phyloP scores from a whole-genome alignment of 2,113 vertebrate species.

The Pheucticus melanocephalus region DNA sequence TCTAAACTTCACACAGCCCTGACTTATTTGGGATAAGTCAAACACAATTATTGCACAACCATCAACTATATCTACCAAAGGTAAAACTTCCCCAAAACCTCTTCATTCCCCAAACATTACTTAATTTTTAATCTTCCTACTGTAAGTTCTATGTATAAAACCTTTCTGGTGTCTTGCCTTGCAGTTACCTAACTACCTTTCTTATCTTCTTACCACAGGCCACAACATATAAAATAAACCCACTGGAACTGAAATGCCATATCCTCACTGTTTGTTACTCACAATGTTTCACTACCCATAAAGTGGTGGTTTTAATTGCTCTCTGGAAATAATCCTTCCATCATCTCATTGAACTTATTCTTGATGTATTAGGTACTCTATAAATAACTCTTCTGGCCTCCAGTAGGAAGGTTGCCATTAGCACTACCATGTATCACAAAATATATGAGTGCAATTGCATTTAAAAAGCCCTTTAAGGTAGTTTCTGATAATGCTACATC shows the following conservation, averaged over 20 bases:
- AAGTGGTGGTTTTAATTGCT: slow-evolving; percentile 63
- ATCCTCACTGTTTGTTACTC: slow-evolving; percentile 55
- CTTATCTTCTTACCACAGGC: slow-evolving; percentile 60
- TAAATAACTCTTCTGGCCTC: slow-evolving; percentile 61
- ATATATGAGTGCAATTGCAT: slow-evolving; percentile 15
- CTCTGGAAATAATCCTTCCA: slow-evolving; percentile 68
- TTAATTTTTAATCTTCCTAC: background rate
- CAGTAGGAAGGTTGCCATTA: slow-evolving; percentile 17
- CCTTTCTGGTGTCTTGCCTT: background rate
- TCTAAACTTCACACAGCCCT: background rate
- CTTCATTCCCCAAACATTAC: background rate
- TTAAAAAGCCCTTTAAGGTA: background rate
- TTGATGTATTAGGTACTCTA: slow-evolving; percentile 61
- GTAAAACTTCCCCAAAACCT: background rate
- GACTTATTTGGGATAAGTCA: background rate
- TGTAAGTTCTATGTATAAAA: background rate
- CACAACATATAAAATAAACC: slow-evolving; percentile 50
- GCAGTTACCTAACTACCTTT: slow-evolving; percentile 19
- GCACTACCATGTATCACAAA: slow-evolving; percentile 11
- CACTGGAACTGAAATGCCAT: slow-evolving; percentile 31
- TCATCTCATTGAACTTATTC: slow-evolving; percentile 54
- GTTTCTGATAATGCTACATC: background rate
- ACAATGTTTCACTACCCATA: slow-evolving; percentile 48
- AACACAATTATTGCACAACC: background rate
- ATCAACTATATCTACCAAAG: background rate